phyloP scores from a whole-genome alignment of 2,113 vertebrate genomes.

The Scartelaos histophorus region DNA sequence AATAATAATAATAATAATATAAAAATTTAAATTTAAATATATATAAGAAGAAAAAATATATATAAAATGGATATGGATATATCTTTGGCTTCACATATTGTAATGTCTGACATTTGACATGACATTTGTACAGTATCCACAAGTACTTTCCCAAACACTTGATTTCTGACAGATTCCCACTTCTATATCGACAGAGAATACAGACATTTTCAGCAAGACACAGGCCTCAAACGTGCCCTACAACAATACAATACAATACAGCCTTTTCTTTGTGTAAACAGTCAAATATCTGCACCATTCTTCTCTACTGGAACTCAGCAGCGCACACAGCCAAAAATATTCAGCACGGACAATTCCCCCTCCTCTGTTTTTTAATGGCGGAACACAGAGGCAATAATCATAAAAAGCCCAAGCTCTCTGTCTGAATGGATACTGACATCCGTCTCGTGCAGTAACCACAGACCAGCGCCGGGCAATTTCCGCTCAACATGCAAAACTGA shows the following conservation, averaged over 20 bases:
- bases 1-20: too few species aligned
- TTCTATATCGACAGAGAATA: background rate
- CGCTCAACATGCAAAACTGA: conserved; percentile 76
- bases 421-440: conserved; percentile 75
- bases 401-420: conserved; percentile 76
- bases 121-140: background rate
- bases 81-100: background rate
- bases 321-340: conserved; percentile 48
- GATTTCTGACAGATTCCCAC: background rate
- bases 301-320: conserved; percentile 51
- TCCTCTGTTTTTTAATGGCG: conserved; percentile 71
- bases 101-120: background rate
- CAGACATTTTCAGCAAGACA: conserved; percentile 15
- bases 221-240: conserved; percentile 49
- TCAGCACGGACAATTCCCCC: conserved; percentile 62
- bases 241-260: conserved; percentile 29
- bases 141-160: background rate
- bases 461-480: conserved; percentile 71
- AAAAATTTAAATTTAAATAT: too few species aligned
- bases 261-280: conserved; percentile 41
- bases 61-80: too few species aligned
- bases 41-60: too few species aligned
- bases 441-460: conserved; percentile 67
- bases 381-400: conserved; percentile 78
- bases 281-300: conserved; percentile 57